These are phyloP conservation scores for Euspilapteryx auroguttella DNA, from an alignment of 2,888 invertebrate species.

Conservation along the genomic window DNA sequence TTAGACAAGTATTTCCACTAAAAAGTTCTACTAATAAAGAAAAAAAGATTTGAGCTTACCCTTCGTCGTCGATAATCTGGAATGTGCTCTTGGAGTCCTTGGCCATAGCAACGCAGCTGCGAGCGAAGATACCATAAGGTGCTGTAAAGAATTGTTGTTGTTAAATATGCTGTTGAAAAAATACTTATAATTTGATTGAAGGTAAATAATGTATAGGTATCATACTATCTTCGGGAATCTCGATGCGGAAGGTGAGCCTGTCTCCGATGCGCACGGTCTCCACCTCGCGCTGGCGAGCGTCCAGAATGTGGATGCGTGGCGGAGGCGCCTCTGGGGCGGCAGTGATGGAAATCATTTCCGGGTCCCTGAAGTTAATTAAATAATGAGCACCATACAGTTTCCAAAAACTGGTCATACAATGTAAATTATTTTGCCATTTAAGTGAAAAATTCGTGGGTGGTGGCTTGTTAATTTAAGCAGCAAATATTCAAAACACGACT, in stretches of 20 bases:
- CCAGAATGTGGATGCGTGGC: conserved; percentile 89
- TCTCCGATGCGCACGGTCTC: conserved; percentile 95
- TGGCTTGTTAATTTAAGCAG: too few relatives aligned
- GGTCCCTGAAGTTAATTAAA: conserved; percentile 76
- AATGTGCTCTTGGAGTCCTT: conserved; percentile 95
- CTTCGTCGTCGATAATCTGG: conserved; percentile 94
- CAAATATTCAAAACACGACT: too few relatives aligned
- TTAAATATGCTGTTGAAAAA: too few relatives aligned
- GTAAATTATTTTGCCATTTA: too few relatives aligned
- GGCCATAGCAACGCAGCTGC: conserved; percentile 96
- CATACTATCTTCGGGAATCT: conserved; percentile 95
- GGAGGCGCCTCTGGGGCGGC: conserved; percentile 94
- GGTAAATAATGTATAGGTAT: too few relatives aligned
- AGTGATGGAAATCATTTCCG: conserved; percentile 94
- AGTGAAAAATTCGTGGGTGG: too few relatives aligned
- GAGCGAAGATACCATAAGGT: conserved; percentile 93
- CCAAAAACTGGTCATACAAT: too few relatives aligned
- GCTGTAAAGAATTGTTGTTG: conserved; percentile 71
- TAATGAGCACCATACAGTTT: conserved; percentile 97
- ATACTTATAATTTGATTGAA: too few relatives aligned
- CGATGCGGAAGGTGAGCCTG: conserved; percentile 92
- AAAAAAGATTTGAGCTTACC: conserved; percentile 67
- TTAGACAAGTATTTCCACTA: too few relatives aligned
- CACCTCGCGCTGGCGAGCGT: conserved; percentile 83
- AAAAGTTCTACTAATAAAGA: too few relatives aligned